A percentile compares a stretch with the other conserved stretches of the same genome.
Evolutionary conservation across 2,113 vertebrate species (phyloP).

Genomic region (Aspiorhynchus laticeps): DNA sequence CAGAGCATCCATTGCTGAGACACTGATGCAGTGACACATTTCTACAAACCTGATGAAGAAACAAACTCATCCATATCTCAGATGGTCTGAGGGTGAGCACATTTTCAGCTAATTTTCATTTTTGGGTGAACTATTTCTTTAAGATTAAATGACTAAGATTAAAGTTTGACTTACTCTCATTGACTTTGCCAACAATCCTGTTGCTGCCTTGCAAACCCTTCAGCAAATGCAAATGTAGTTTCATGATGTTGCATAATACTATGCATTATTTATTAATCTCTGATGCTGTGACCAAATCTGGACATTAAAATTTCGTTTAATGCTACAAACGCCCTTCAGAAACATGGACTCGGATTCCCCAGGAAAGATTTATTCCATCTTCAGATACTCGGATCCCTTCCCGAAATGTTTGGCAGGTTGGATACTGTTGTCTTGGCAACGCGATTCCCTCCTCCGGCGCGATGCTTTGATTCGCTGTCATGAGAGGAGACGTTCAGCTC

Average conservation of each 20-base stretch:
- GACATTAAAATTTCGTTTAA: not conserved
- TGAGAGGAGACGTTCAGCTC: slow-evolving; percentile 5
- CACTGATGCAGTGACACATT: no score
- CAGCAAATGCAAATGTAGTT: not conserved
- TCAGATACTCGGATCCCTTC: not conserved
- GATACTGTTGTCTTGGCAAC: slow-evolving; percentile 56
- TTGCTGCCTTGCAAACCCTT: not conserved
- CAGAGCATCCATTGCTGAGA: no score
- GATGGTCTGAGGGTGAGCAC: no score
- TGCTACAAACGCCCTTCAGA: not conserved
- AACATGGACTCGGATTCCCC: not conserved
- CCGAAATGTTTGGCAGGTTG: slow-evolving; percentile 38
- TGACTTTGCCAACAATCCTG: not conserved
- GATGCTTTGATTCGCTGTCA: slow-evolving; percentile 39
- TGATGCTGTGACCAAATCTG: not conserved
- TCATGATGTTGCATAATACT: not conserved
- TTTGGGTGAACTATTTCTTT: no score
- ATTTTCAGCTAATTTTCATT: no score
- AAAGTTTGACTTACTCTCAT: not conserved
- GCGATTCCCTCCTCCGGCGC: slow-evolving; percentile 20
- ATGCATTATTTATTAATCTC: not conserved
- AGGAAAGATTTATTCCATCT: not conserved
- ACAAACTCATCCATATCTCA: not conserved
- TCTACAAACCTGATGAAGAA: not conserved
- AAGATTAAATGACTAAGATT: no score